phyloP scores from a whole-genome alignment of 2,797 vertebrate genomes.

The Synanceia verrucosa region DNA sequence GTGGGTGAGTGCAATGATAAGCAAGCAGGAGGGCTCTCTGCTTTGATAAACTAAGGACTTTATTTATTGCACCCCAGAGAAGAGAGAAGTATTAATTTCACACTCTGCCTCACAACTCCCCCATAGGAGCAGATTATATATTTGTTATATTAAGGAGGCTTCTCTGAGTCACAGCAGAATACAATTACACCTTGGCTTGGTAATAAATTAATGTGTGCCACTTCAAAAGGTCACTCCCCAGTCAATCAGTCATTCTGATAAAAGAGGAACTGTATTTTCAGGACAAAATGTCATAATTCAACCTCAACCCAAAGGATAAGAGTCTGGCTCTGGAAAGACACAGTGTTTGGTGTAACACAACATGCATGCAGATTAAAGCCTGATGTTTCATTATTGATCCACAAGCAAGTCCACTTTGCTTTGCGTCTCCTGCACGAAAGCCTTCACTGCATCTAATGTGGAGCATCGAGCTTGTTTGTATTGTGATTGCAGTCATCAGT shows the following conservation, averaged over 20 bases:
- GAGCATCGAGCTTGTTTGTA: conserved; percentile 39
- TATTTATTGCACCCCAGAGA: conserved; percentile 66
- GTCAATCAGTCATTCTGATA: conserved; percentile 41
- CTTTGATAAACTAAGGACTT: conserved; percentile 55
- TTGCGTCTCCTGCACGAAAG: neutral
- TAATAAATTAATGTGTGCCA: conserved; percentile 53
- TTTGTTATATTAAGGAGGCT: conserved; percentile 62
- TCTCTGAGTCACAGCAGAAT: conserved; percentile 51
- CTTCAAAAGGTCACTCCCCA: conserved; percentile 55
- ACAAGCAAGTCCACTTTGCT: conserved; percentile 10
- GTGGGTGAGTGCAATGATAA: conserved; percentile 56
- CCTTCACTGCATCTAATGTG: conserved; percentile 23
- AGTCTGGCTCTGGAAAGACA: neutral
- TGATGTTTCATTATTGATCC: neutral
- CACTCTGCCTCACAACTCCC: conserved; percentile 70
- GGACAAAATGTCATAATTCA: conserved; percentile 5
- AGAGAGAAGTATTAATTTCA: conserved; percentile 74
- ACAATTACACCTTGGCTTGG: conserved; percentile 63
- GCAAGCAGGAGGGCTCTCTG: conserved; percentile 38
- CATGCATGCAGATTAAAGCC: neutral
- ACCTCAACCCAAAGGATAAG: neutral
- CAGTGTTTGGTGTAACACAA: neutral
- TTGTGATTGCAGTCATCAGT: conserved; percentile 53
- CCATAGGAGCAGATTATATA: conserved; percentile 56
- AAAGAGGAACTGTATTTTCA: conserved; percentile 20